These are phyloP conservation scores for Coregonus ussuriensis DNA, from an alignment of 2,797 vertebrate species.

Conservation along the genomic window DNA sequence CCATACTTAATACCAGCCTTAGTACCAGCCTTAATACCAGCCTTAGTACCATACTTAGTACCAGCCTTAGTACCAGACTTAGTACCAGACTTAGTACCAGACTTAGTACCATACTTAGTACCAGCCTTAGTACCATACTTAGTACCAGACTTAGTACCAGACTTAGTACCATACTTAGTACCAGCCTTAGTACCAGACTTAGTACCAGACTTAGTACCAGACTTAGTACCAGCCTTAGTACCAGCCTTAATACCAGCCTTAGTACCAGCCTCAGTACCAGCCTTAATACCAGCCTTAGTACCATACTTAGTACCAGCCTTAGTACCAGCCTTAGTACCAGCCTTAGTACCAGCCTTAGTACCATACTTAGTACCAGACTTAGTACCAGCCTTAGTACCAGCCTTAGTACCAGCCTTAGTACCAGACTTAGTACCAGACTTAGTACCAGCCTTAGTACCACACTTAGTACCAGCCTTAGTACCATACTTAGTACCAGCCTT, in stretches of 20 bases:
- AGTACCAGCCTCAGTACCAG: not conserved
- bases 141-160: constrained; percentile 38
- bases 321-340: constrained; percentile 15
- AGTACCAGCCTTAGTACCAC: constrained; percentile 11
- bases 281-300: not conserved
- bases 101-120: constrained; percentile 28
- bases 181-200: constrained; percentile 19
- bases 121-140: not conserved
- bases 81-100: constrained; percentile 24
- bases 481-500: constrained; percentile 30
- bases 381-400: not conserved
- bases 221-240: not conserved
- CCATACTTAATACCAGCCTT: not conserved
- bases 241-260: constrained; percentile 37
- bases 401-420: not conserved
- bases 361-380: constrained; percentile 37
- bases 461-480: not conserved
- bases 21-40: too few species aligned
- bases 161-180: not conserved
- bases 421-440: constrained; percentile 17
- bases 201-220: constrained; percentile 15
- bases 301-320: constrained; percentile 23
- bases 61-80: constrained; percentile 24
- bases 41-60: constrained; percentile 32
- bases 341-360: not conserved